Base-by-base conservation (phyloP, 92 coral and sea anemone genomes). In the Blastomussa wellsi region DNA sequence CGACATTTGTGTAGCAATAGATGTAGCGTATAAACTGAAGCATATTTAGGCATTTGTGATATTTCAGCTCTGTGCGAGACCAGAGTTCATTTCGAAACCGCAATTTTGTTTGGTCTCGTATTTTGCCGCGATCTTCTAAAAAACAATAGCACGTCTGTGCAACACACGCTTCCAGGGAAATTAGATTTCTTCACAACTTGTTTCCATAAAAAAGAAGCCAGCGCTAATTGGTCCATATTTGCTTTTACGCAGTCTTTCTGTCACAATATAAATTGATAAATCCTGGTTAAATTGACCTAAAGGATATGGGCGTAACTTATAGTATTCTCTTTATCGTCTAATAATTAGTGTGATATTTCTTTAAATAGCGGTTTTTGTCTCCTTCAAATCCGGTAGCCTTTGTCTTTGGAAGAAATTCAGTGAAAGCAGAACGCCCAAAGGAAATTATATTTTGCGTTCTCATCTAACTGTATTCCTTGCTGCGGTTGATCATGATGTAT, bases 241-340 rank as follows among this genome's bases (percentile, higher is more conserved):
- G 11, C 29, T 15, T 37, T 53, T 11, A 11, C 17, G 11, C 68
- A 68, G 86, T 51, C 78, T 71, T 37, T 22, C 65, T 81, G 85
- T 48, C 28, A 42, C 36, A 69, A 49, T 48, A 67, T n/a, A n/a
- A n/a, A n/a, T n/a, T n/a, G n/a, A n/a, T n/a, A 79, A 66, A 65
- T 65, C 16, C 16, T 66, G 64, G 57, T 81, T 37, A 68, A 69
- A 35, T 35, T 80, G 84, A 19, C 20, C 70, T 83, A 73, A 55
- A 75, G 64, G 60, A 73, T 62, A 72, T 59, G 74, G 87, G 87
- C 87, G 87, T 83, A 81, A 83, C 73, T 19, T 44, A 41, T 71
- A 7, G 4, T 4, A 20, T 39, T 55, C 70, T 38, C 38, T 37
- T n/a, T 71, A 82, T 64, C 72, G 44, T 71, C 86, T 44, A 60